phyloP scores from a whole-genome alignment of 2,113 vertebrate species.

The Ahaetulla prasina region DNA sequence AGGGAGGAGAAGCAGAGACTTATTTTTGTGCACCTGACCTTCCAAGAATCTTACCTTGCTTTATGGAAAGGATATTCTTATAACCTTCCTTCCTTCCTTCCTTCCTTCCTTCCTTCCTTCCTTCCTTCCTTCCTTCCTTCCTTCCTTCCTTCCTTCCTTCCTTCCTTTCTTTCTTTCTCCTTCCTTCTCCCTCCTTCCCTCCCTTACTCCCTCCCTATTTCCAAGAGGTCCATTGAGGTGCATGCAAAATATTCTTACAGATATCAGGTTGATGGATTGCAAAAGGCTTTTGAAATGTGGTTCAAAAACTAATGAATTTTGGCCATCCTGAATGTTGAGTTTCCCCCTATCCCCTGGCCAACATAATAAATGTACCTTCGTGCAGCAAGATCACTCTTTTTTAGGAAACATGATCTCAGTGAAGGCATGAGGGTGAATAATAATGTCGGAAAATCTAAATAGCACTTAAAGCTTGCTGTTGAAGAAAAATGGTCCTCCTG shows the following conservation, averaged over 20 bases:
- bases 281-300: neutral
- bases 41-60: neutral
- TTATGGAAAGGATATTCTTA: neutral
- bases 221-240: neutral
- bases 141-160: too few relatives aligned
- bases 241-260: neutral
- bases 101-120: too few relatives aligned
- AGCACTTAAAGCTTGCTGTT: neutral
- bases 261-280: neutral
- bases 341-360: neutral
- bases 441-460: neutral
- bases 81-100: neutral
- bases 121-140: too few relatives aligned
- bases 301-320: neutral
- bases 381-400: neutral
- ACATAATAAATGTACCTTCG: neutral
- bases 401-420: neutral
- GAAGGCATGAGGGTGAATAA: neutral
- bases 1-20: neutral
- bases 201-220: neutral
- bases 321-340: neutral
- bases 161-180: neutral
- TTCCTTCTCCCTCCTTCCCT: neutral
- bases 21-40: neutral
- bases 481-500: neutral